These are phyloP conservation scores for Malthinus seriepunctatus DNA, from an alignment of 2,888 invertebrate species.

Conservation along the genomic window DNA sequence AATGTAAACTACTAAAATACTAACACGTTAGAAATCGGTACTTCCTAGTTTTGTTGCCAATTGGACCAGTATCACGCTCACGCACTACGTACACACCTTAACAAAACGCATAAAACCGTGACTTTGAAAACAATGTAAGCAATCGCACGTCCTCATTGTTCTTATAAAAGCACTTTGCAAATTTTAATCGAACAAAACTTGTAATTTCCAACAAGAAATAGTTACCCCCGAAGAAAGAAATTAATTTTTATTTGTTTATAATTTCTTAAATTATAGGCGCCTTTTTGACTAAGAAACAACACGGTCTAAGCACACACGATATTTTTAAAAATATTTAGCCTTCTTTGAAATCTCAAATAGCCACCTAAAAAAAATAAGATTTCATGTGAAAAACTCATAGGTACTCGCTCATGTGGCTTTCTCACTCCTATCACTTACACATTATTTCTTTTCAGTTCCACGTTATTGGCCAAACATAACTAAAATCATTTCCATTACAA, in stretches of 20 bases:
- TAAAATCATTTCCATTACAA: background rate
- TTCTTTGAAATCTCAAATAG: no score
- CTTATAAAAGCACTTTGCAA: conserved; percentile 31
- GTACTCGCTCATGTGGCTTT: background rate
- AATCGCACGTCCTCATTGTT: conserved; percentile 30
- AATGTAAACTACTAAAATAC: conserved; percentile 27
- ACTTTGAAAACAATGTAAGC: conserved; percentile 34
- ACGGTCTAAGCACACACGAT: no score
- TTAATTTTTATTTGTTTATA: no score
- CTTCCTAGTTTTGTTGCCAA: conserved; percentile 47
- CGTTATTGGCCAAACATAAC: conserved; percentile 24
- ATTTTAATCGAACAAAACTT: conserved; percentile 18
- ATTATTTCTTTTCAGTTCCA: conserved; percentile 20
- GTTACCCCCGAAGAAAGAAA: no score
- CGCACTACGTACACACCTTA: conserved; percentile 40
- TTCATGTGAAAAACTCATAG: no score
- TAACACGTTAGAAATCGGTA: conserved; percentile 23
- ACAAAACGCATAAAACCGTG: conserved; percentile 34
- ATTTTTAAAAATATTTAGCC: no score
- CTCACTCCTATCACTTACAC: conserved; percentile 29
- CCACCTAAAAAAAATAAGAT: no score
- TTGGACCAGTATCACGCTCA: conserved; percentile 48
- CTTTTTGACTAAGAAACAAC: conserved; percentile 4
- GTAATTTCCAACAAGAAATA: no score
- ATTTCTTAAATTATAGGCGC: conserved; percentile 27